phyloP scores from a whole-genome alignment of 2,113 vertebrate species.

The Eptatretus burgeri region DNA sequence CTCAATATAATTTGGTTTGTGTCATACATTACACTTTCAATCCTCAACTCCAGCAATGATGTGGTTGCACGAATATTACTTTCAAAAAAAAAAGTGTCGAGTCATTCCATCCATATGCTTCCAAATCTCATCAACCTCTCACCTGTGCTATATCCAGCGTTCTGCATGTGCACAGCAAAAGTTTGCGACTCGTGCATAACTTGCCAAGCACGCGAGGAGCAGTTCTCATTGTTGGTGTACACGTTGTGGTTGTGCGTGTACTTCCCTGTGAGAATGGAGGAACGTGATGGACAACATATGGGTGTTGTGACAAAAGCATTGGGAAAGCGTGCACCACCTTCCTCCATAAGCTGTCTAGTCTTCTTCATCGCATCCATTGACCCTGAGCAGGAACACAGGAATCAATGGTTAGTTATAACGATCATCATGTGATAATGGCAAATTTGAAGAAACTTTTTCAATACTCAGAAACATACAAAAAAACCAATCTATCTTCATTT shows the following conservation, averaged over 20 bases:
- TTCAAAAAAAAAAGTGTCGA: too few relatives aligned
- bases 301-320: not conserved
- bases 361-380: conserved; percentile 3
- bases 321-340: not conserved
- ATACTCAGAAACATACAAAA: too few relatives aligned
- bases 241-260: conserved; percentile 6
- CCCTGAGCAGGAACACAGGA: not conserved
- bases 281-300: not conserved
- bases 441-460: too few relatives aligned
- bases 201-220: conserved; percentile 4
- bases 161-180: conserved; percentile 1
- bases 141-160: not conserved
- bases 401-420: too few relatives aligned
- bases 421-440: too few relatives aligned
- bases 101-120: too few relatives aligned
- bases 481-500: too few relatives aligned
- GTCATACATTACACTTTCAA: too few relatives aligned
- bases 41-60: too few relatives aligned
- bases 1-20: too few relatives aligned
- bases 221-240: conserved; percentile 6
- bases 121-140: not conserved
- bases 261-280: conserved; percentile 6
- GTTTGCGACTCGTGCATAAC: not conserved
- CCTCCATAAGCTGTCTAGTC: conserved; percentile 3
- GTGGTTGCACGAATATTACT: too few relatives aligned